Conservation (phyloP, 2,113 vertebrate species). For the Dicaeum eximium region DNA sequence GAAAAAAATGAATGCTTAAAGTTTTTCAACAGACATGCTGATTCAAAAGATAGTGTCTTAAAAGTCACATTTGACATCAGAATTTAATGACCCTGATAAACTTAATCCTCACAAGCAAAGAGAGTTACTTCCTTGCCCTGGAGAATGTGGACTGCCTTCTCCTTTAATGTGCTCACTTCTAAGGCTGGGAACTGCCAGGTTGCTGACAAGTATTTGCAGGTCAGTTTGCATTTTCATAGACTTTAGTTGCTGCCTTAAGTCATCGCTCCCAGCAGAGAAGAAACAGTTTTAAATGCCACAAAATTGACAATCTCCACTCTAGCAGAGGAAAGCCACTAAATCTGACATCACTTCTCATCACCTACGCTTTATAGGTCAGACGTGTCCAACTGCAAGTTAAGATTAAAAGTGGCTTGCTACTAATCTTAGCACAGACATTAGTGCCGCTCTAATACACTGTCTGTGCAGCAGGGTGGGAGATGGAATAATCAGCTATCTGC, state of each 20-base stretch:
- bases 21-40: background rate
- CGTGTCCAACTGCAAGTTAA: background rate
- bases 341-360: constrained; percentile 47
- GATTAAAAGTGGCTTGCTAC: constrained; percentile 54
- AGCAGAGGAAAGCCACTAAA: constrained; percentile 36
- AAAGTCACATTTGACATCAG: background rate
- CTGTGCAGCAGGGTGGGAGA: background rate
- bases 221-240: background rate
- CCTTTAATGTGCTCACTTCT: background rate
- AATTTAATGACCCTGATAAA: background rate
- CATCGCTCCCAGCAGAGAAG: background rate
- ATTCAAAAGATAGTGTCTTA: background rate
- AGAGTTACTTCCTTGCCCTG: background rate
- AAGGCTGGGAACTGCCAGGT: background rate
- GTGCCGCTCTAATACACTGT: background rate
- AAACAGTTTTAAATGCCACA: constrained; percentile 47
- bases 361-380: constrained; percentile 47
- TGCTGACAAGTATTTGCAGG: background rate
- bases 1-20: background rate
- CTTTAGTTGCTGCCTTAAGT: background rate
- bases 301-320: constrained; percentile 17
- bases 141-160: background rate
- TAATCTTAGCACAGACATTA: constrained; percentile 58
- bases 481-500: background rate
- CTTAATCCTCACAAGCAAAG: background rate